Conservation (phyloP, 2,888 invertebrate genomes). For the Leptinotarsa haldemani region DNA sequence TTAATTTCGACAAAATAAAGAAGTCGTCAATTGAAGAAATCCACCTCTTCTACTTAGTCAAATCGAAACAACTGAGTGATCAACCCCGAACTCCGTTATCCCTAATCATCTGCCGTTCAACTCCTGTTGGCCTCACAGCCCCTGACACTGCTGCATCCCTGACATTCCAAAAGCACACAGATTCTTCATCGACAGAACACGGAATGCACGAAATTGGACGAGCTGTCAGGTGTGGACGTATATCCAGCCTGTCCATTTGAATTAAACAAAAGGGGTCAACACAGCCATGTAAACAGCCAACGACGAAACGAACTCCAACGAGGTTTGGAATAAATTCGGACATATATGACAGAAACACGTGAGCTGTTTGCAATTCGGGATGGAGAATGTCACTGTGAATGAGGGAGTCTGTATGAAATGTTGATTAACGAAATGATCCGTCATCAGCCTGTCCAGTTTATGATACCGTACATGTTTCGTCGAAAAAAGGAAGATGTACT, state of each 20-base stretch:
- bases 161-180: neutral
- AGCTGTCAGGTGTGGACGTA: conserved; percentile 38
- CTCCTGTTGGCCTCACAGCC: neutral
- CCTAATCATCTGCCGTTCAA: neutral
- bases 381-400: conserved; percentile 23
- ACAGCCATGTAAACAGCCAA: conserved; percentile 34
- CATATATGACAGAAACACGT: conserved; percentile 31
- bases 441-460: conserved; percentile 18
- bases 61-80: too few species aligned
- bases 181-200: neutral
- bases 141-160: neutral
- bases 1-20: too few species aligned
- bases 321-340: conserved; percentile 32
- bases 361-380: conserved; percentile 20
- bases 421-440: conserved; percentile 32
- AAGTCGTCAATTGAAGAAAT: too few species aligned
- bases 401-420: conserved; percentile 25
- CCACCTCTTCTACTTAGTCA: too few species aligned
- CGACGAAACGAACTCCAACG: conserved; percentile 32
- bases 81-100: neutral
- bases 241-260: conserved; percentile 33
- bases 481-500: neutral
- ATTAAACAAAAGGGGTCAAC: conserved; percentile 40
- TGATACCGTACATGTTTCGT: neutral
- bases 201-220: conserved; percentile 16